Conservation (phyloP, 2,113 vertebrate genomes). For the Murina feae region DNA sequence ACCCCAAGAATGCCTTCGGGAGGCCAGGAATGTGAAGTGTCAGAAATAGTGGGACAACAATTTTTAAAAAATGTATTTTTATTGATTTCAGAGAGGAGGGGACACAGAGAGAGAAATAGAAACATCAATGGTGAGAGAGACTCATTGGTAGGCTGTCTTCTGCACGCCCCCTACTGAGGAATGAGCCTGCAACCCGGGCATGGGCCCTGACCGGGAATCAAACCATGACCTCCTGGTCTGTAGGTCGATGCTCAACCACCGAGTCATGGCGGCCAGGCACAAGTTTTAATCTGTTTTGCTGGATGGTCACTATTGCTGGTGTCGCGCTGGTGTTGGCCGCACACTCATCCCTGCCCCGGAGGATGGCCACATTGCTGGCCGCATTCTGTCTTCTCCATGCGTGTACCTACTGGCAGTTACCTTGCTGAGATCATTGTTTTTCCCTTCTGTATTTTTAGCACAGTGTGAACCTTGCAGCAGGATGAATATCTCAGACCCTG, state of each 20-base stretch:
- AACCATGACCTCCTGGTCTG: too few species aligned
- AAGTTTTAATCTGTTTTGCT: neutral
- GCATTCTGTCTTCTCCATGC: slow-evolving; percentile 65
- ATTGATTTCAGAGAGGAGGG: too few species aligned
- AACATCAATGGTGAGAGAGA: too few species aligned
- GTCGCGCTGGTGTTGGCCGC: slow-evolving; percentile 21
- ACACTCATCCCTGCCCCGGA: neutral
- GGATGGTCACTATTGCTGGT: neutral
- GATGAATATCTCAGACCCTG: slow-evolving; percentile 53
- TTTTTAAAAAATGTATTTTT: too few species aligned
- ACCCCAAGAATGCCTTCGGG: neutral
- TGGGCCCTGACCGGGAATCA: too few species aligned
- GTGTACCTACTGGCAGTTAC: slow-evolving; percentile 74
- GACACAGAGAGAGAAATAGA: too few species aligned
- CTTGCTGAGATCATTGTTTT: slow-evolving; percentile 77
- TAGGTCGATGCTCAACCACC: too few species aligned
- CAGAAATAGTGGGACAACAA: neutral
- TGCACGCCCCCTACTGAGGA: too few species aligned
- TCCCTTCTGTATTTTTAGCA: slow-evolving; percentile 70
- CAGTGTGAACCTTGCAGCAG: slow-evolving; percentile 43
- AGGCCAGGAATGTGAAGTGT: neutral
- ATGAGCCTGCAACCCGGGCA: too few species aligned
- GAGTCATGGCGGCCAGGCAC: too few species aligned
- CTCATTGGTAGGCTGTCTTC: too few species aligned
- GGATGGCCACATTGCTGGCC: slow-evolving; percentile 37